Evolutionary conservation across 2,113 vertebrate species (phyloP), one percentile per base, ranked within the genome.

Genomic region (Platysteira castanea): DNA sequence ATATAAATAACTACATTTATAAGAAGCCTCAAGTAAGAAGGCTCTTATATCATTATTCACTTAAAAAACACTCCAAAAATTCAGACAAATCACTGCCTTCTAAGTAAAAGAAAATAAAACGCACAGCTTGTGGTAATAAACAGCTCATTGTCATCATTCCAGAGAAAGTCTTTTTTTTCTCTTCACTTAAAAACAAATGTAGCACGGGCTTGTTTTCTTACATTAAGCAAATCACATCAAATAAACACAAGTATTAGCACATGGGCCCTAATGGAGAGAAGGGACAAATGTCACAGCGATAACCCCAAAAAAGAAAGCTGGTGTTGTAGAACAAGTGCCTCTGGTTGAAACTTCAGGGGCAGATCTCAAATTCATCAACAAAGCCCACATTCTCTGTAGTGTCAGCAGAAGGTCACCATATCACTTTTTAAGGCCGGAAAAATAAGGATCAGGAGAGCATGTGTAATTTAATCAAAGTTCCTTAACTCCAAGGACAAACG

Each of bases 51-150:
- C 92, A 92, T 95, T 96, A 93, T 78, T 95, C 93, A 96, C 93
- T 95, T 95, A 97, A 94, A 94, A 89, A 92, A 22, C 86, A 92
- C 92, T 95, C 87, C 63, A 95, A 84, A 94, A 94, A 93, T 83
- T 94, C 89, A 91, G 89, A 96, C 74, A 90, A 93, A 97, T 96
- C 88, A 77, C 91, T 31, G 63, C 86, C 84, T 95, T 94, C 92
- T 86, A 88, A 94, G 67, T 86, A 86, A 90, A 94, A 88, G 90
- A 90, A 97, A 94, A 95, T 80, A 90, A 92, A 97, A 84, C 1
- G 71, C 91, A 80, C 93, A 91, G 91, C 87, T 89, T 94, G 87
- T 53, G 84, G 91, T 95, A 91, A 96, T 93, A 94, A 95, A 95
- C 83, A 89, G 68, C 76, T 93, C 61, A 94, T 89, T 91, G 95